These are phyloP conservation scores for Ditylenchus dipsaci DNA, from an alignment of 1,140 invertebrate species.

Conservation along the genomic window DNA sequence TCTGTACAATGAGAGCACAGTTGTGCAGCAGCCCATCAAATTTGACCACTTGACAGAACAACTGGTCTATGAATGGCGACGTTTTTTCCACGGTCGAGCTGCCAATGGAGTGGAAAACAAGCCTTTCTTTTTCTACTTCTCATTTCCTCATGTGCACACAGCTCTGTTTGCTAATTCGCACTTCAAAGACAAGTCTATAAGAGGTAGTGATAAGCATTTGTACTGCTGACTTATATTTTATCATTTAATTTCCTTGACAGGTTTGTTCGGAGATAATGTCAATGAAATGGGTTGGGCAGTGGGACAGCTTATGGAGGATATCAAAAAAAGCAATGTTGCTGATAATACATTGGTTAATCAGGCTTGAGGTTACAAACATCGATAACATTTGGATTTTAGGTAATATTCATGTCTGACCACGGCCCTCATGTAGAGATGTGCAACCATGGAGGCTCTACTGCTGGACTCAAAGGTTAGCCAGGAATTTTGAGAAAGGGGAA, in stretches of 20 bases:
- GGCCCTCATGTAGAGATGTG: constrained; percentile 57
- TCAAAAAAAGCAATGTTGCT: constrained; percentile 20
- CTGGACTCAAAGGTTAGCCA: constrained; percentile 42
- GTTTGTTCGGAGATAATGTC: constrained; percentile 34
- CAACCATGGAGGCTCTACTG: constrained; percentile 54
- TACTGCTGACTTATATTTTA: too few relatives aligned
- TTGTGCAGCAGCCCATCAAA: constrained; percentile 56
- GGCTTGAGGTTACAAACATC: too few relatives aligned
- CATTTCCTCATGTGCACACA: constrained; percentile 56
- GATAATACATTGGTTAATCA: not conserved
- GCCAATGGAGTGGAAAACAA: not conserved
- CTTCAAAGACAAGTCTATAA: constrained; percentile 45
- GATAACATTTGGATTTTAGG: constrained; percentile 25
- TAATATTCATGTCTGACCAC: constrained; percentile 57
- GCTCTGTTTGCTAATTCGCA: constrained; percentile 50
- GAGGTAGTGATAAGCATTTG: too few relatives aligned
- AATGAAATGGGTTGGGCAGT: constrained; percentile 59
- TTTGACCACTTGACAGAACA: constrained; percentile 53
- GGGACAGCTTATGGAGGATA: constrained; percentile 47
- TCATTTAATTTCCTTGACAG: constrained; percentile 2
- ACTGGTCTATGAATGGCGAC: constrained; percentile 54
- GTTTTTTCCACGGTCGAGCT: constrained; percentile 38
- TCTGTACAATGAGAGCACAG: constrained; percentile 51
- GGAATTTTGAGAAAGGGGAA: not conserved
- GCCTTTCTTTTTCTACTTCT: constrained; percentile 59